These are phyloP conservation scores for Tadarida brasiliensis DNA, from an alignment of 2,797 vertebrate species.

Conservation along the genomic window DNA sequence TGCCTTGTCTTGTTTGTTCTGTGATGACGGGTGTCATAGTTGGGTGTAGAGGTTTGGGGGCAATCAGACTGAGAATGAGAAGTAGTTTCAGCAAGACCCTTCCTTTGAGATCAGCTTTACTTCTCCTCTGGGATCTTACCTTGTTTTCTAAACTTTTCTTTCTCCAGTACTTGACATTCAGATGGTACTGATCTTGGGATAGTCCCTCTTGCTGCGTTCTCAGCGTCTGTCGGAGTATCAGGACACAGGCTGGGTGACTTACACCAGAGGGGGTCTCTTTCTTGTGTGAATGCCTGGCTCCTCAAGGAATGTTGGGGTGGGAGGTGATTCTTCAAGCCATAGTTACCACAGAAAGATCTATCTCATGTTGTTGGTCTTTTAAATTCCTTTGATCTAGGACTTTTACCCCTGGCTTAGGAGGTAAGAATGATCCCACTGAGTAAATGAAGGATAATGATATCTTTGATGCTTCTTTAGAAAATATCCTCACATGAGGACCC, in stretches of 20 bases:
- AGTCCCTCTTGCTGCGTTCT: not conserved
- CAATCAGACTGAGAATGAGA: not conserved
- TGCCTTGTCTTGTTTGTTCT: not conserved
- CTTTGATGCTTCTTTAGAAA: not conserved
- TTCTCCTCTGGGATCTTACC: not conserved
- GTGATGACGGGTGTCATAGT: not conserved
- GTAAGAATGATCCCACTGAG: not conserved
- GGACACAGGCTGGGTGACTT: not conserved
- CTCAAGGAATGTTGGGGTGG: not conserved
- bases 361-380: not conserved
- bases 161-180: not conserved
- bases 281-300: not conserved
- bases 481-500: not conserved
- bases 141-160: slow-evolving; percentile 66
- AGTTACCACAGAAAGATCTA: not conserved
- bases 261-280: not conserved
- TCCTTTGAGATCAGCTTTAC: not conserved
- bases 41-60: not conserved
- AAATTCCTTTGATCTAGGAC: not conserved
- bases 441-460: not conserved
- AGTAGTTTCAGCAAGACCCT: not conserved
- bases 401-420: not conserved
- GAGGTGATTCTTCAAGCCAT: not conserved
- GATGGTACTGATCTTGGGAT: not conserved
- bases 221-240: not conserved